A percentile compares a stretch with the other conserved stretches of the same genome.
phyloP scores from a whole-genome alignment of 2,888 invertebrate species.

The Tholera decimalis region DNA sequence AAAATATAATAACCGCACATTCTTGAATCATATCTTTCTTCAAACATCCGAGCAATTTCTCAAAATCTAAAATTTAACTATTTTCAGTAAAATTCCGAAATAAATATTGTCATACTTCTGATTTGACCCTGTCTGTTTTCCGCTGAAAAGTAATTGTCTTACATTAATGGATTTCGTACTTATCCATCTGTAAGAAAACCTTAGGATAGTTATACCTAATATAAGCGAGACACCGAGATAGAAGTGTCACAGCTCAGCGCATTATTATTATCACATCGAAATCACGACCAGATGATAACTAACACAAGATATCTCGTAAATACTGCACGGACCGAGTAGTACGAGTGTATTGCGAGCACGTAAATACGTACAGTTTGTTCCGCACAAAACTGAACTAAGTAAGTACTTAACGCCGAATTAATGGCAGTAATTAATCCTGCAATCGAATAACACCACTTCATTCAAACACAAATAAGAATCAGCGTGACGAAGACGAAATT shows the following conservation, averaged over 20 bases:
- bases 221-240: conserved; percentile 4
- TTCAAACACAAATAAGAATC: conserved; percentile 35
- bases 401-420: conserved; percentile 62
- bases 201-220: not conserved
- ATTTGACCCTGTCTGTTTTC: conserved; percentile 9
- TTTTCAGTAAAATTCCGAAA: conserved; percentile 15
- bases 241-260: conserved; percentile 19
- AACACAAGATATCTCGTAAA: conserved; percentile 22
- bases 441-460: conserved; percentile 48
- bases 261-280: conserved; percentile 33
- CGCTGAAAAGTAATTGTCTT: conserved; percentile 37
- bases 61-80: conserved; percentile 16
- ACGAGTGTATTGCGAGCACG: conserved; percentile 38
- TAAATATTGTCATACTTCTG: conserved; percentile 29
- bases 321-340: conserved; percentile 35
- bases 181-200: conserved; percentile 1
- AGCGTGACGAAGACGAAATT: conserved; percentile 38
- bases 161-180: conserved; percentile 12
- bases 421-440: conserved; percentile 58
- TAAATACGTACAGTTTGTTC: conserved; percentile 59
- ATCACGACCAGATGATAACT: conserved; percentile 28
- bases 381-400: conserved; percentile 58
- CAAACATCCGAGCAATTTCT: conserved; percentile 29
- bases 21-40: conserved; percentile 54
- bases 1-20: conserved; percentile 39